These are phyloP conservation scores for Cynopterus sphinx DNA, from an alignment of 2,797 vertebrate species.

Conservation along the genomic window DNA sequence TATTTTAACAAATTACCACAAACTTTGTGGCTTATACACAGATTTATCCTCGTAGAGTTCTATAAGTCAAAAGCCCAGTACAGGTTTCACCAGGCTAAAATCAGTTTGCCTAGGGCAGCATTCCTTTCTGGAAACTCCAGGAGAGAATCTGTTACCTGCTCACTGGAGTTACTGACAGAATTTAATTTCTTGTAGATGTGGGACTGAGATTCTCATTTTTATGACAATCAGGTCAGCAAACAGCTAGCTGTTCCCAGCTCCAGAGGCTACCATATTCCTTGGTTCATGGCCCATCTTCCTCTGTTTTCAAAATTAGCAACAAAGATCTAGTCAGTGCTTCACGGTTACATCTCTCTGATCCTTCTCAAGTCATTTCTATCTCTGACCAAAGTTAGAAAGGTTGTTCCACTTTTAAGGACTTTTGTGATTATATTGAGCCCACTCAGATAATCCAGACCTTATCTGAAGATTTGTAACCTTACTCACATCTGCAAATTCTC, in stretches of 20 bases:
- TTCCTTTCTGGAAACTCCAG: not conserved
- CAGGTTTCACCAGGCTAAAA: not conserved
- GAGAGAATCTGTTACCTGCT: not conserved
- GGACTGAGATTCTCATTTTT: not conserved
- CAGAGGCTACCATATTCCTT: not conserved
- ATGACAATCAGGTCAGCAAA: not conserved
- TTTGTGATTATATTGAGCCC: not conserved
- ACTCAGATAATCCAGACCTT: not conserved
- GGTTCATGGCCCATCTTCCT: not conserved
- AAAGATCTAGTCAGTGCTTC: not conserved
- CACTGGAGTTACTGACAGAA: not conserved
- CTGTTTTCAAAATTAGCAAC: not conserved
- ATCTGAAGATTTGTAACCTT: not conserved
- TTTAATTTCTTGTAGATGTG: not conserved
- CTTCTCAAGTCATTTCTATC: not conserved
- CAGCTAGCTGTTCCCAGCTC: not conserved
- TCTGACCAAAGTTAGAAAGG: not conserved
- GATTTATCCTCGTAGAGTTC: not conserved
- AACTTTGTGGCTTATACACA: not conserved
- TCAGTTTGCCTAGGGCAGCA: not conserved
- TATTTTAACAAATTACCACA: not conserved
- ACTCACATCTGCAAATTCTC: not conserved
- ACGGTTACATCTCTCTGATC: not conserved
- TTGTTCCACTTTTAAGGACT: not conserved
- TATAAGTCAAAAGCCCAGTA: not conserved